Conservation (phyloP, 2,888 invertebrate species). For the Drosophila peninsularis region DNA sequence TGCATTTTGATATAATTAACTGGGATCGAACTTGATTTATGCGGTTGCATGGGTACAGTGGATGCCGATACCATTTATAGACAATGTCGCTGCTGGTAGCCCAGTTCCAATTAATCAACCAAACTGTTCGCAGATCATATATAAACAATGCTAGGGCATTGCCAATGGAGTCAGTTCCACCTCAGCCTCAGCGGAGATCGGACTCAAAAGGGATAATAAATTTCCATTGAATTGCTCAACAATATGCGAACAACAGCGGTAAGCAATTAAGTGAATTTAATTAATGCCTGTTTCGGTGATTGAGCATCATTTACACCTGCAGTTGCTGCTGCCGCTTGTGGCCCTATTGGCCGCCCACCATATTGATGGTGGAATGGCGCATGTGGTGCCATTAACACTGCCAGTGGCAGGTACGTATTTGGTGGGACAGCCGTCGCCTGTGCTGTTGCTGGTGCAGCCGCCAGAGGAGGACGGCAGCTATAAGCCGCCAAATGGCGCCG, state of each 20-base stretch:
- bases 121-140: constrained; percentile 31
- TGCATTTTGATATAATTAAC: constrained; percentile 58
- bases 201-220: constrained; percentile 35
- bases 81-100: constrained; percentile 35
- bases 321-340: constrained; percentile 50
- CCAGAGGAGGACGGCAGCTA: constrained; percentile 67
- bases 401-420: constrained; percentile 56
- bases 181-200: constrained; percentile 32
- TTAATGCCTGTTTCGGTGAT: neutral
- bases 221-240: constrained; percentile 9
- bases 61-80: constrained; percentile 71
- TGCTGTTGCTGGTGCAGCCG: constrained; percentile 53
- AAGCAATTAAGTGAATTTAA: constrained; percentile 30
- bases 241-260: constrained; percentile 55
- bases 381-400: constrained; percentile 54
- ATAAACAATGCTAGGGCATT: constrained; percentile 63
- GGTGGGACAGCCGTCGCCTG: constrained; percentile 33
- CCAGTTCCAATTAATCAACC: constrained; percentile 51
- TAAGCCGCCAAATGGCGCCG: constrained; percentile 45
- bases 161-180: constrained; percentile 56
- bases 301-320: neutral
- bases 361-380: constrained; percentile 27
- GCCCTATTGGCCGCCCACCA: constrained; percentile 36
- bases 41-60: constrained; percentile 42
- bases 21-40: constrained; percentile 63